Evolutionary conservation across 2,113 vertebrate species (phyloP), one percentile per base, ranked within the genome.

Genomic region (Pogonocichla stellata): DNA sequence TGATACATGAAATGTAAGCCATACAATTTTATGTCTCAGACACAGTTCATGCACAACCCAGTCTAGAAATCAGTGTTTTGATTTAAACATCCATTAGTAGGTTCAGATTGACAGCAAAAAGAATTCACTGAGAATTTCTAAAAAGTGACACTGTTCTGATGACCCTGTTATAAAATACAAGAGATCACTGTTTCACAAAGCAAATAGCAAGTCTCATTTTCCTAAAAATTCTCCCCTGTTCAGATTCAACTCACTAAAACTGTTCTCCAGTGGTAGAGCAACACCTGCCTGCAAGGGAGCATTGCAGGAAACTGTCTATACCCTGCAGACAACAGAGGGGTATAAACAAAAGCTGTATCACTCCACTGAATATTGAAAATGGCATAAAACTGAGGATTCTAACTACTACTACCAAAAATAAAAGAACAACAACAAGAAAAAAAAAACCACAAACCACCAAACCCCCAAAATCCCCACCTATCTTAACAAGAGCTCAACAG

Each of bases 381-480:
- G 4, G 28, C 65, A 71, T 36, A 75, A 66, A 78, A 40, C 20
- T 69, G n/a, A 45, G 31, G 12, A 40, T 64, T 58, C 50, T 26
- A 62, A 40, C n/a, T 16, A 58, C 29, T 42, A 45, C 28, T 31
- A 53, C 29, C 6, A 66, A 29, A 19, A 43, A 16, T 14, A 5
- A 6, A 12, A 20, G 26, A 51, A 26, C 14, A 51, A 14, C 48
- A 50, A 51, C 47, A 48, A 50, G 13, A 26, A 51, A 17, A 51
- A 28, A 31, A 28, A 51, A 79, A 22, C 7, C 13, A 13, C 38
- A 40, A 40, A 40, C 9, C 5, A 43, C 29, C 33, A 40, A 34
- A 13, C 2, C 5, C 2, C 16, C 4, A 1, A 22, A 42, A 50
- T 50, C 31, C 14, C 6, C 53, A 77, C 10, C 3, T 19, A 11